Evolutionary conservation across 2,797 vertebrate genomes (phyloP), one percentile per base, ranked within the genome.

Genomic region (Dicrostonyx torquatus): DNA sequence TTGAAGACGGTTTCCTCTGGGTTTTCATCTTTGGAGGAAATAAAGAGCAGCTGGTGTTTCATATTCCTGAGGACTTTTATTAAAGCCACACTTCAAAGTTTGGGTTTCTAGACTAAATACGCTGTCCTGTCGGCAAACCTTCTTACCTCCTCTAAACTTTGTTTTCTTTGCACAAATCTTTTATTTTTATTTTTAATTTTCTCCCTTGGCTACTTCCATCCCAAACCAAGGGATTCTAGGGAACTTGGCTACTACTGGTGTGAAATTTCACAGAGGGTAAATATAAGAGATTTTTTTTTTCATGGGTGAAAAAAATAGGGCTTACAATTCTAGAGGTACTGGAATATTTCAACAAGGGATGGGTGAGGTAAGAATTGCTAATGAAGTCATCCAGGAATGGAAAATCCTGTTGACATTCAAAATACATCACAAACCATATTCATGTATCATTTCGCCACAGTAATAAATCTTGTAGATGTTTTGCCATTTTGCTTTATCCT

Each of bases 81-180:
- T 89, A 97, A 96, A 96, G 58, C 53, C 80, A 94, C 55, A 94
- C 64, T 78, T 94, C 62, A 88, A 87, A 94, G 80, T 96, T 96
- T 92, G 95, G 76, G 50, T 95, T 97, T 95, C 94, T 94, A 97
- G 91, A 96, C 87, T 97, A 94, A 97, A 97, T 91, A 92, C 1
- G 62, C 78, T 43, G 50, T n/a, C n/a, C 55, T 82, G 45, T 87
- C 75, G 93, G 87, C 96, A 96, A 89, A 20, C 43, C 48, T 87
- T 95, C 50, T 60, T 95, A 91, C 62, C 40, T 58, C 79, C 31
- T 93, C 90, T 80, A 85, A 89, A 89, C 60, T 50, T 66, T 78
- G n/a, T 84, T 85, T 58, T 76, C 43, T 66, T 62, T 22, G 15
- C 29, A 55, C 55, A 78, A 83, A 94, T 87, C n/a, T 82, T 73